phyloP scores from a whole-genome alignment of 2,113 vertebrate genomes.

The Periophthalmus modestus region DNA sequence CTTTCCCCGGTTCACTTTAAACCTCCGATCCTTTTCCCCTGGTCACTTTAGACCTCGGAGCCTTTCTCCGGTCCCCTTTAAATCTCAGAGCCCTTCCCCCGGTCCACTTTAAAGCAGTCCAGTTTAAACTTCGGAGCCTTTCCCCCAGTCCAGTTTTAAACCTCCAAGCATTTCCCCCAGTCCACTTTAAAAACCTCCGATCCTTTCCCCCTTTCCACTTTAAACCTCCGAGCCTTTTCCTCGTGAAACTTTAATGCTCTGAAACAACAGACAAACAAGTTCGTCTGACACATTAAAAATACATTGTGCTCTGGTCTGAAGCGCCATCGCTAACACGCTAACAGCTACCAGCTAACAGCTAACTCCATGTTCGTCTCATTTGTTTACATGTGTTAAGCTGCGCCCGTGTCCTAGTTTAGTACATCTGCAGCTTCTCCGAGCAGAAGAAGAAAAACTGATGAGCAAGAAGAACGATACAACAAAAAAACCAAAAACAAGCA shows the following conservation, averaged over 20 bases:
- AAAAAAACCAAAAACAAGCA: no score
- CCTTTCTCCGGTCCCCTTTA: no score
- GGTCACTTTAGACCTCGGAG: no score
- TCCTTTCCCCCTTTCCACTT: no score
- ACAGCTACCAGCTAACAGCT: not conserved
- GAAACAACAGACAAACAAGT: conserved; percentile 9
- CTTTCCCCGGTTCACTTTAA: no score
- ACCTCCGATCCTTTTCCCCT: no score
- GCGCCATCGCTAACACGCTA: not conserved
- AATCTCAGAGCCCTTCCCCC: no score
- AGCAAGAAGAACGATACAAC: not conserved
- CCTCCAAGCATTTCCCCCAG: no score
- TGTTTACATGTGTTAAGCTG: conserved; percentile 3
- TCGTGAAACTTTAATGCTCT: not conserved
- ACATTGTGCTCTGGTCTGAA: not conserved
- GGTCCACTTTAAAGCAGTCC: no score
- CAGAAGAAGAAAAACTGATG: not conserved
- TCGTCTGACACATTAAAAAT: not conserved
- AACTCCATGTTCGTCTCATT: not conserved
- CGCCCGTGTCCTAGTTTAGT: not conserved
- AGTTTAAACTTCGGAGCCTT: no score
- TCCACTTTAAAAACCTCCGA: no score
- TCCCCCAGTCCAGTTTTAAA: no score
- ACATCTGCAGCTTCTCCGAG: not conserved
- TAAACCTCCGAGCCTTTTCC: not conserved